Base-by-base conservation (phyloP, 2,113 vertebrate genomes). In the Prionailurus viverrinus region DNA sequence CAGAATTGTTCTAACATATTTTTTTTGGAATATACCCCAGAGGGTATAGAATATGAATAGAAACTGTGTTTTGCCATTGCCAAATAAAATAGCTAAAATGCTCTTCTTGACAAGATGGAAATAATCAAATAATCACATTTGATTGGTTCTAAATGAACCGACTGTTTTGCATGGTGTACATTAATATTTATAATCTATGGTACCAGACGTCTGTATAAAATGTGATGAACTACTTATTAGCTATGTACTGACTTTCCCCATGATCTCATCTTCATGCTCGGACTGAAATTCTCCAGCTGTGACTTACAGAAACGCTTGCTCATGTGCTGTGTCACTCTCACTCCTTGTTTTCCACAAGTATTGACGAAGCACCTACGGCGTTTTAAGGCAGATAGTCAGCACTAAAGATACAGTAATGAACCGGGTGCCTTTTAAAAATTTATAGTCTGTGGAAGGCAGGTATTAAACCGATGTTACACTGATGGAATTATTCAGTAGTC, bases 291-390 rank as follows among this genome's bases (percentile, higher is more conserved):
- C 71, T 63, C 61, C 83, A 83, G 18, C 51, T 85, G 53, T 84
- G 41, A 93, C 87, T 97, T 97, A 92, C 39, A 96, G 83, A 96
- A 97, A 94, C 74, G 55, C 88, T 89, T 96, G 74, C 95, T 96
- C 73, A 88, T 80, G 27, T 80, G 86, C 36, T 76, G 33, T 92
- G 63, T 81, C 87, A 84, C 95, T 92, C 86, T 95, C 41, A 11
- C 41, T 55, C 45, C 25, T 78, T 45, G 73, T 69, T 87, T 95
- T 31, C 80, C 71, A 48, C 25, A 87, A 83, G 89, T 79, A 95
- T 65, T 86, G 25, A 63, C 79, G 51, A 65, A 86, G 45, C 12
- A 87, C 25, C 58, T 76, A 55, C 29, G 78, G 39, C 23, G 39
- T 33, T 93, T 81, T 55, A 82, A 82, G 41, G 3, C 78, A 82